These are phyloP conservation scores for Globicephala melas DNA, from an alignment of 2,113 vertebrate species.

Conservation along the genomic window DNA sequence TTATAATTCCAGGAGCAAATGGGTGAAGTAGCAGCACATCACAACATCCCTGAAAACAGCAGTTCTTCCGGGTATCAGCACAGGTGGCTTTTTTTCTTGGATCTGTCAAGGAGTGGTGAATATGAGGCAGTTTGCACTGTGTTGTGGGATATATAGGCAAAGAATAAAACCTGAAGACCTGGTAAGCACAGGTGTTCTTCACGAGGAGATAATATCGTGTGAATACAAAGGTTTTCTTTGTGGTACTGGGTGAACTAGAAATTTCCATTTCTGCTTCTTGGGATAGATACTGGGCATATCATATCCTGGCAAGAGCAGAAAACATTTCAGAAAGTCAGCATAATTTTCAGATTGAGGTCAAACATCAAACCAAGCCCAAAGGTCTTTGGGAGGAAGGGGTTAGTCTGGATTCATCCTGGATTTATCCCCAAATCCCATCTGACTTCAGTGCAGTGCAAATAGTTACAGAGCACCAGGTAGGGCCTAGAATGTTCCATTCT, in stretches of 20 bases:
- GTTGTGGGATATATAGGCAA: neutral
- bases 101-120: neutral
- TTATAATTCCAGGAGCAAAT: neutral
- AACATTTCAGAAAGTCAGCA: slow-evolving; percentile 26
- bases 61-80: neutral
- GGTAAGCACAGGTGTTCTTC: neutral
- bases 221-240: neutral
- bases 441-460: neutral
- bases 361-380: neutral
- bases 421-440: neutral
- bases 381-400: neutral
- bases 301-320: slow-evolving; percentile 8
- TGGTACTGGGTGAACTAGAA: neutral
- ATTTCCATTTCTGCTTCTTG: slow-evolving; percentile 17
- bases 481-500: neutral
- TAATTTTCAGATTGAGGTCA: slow-evolving; percentile 50
- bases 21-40: neutral
- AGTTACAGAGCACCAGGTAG: neutral
- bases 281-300: neutral
- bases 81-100: neutral
- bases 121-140: neutral
- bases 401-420: neutral
- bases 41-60: neutral
- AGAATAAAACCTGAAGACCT: neutral
- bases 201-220: neutral